Evolutionary conservation across 2,797 vertebrate species (phyloP).

Genomic region (Amphiprion clarkii): DNA sequence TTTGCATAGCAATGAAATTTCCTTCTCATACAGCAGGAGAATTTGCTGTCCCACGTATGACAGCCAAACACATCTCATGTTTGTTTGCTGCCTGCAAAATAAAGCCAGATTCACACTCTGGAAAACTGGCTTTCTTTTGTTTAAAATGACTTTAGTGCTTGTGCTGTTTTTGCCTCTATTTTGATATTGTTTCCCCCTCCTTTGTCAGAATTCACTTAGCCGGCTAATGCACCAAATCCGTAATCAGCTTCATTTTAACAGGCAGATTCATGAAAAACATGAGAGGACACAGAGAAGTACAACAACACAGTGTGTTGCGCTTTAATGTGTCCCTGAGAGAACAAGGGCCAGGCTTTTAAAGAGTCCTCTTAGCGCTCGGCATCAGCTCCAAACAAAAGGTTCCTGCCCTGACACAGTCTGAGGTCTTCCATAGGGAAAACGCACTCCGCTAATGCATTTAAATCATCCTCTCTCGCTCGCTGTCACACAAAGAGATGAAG

Average conservation of each 20-base stretch:
- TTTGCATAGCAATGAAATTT: slow-evolving; percentile 65
- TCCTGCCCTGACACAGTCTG: slow-evolving; percentile 61
- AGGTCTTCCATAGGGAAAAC: slow-evolving; percentile 74
- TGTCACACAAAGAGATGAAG: slow-evolving; percentile 63
- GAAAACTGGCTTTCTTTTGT: slow-evolving; percentile 41
- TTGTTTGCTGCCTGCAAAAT: slow-evolving; percentile 37
- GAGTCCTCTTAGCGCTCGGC: slow-evolving; percentile 63
- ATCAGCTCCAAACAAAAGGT: slow-evolving; percentile 69
- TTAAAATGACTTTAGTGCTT: slow-evolving; percentile 2
- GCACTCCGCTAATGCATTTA: slow-evolving; percentile 78
- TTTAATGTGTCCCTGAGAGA: slow-evolving; percentile 74
- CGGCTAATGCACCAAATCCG: slow-evolving; percentile 51
- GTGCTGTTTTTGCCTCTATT: slow-evolving; percentile 9
- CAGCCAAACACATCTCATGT: slow-evolving; percentile 28
- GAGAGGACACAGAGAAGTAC: slow-evolving; percentile 50
- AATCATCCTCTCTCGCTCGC: slow-evolving; percentile 69
- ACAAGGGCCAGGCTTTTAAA: slow-evolving; percentile 72
- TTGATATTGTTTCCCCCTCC: slow-evolving; percentile 13
- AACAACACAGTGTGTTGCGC: slow-evolving; percentile 39
- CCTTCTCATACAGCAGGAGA: slow-evolving; percentile 23
- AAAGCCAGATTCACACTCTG: slow-evolving; percentile 22
- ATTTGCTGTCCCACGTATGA: slow-evolving; percentile 35
- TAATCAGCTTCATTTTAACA: slow-evolving; percentile 65
- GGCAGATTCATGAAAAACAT: slow-evolving; percentile 42
- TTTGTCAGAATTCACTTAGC: slow-evolving; percentile 50